Evolutionary conservation across 2,113 vertebrate genomes (phyloP), one percentile per base, ranked within the genome.

Genomic region (Saccopteryx leptura): DNA sequence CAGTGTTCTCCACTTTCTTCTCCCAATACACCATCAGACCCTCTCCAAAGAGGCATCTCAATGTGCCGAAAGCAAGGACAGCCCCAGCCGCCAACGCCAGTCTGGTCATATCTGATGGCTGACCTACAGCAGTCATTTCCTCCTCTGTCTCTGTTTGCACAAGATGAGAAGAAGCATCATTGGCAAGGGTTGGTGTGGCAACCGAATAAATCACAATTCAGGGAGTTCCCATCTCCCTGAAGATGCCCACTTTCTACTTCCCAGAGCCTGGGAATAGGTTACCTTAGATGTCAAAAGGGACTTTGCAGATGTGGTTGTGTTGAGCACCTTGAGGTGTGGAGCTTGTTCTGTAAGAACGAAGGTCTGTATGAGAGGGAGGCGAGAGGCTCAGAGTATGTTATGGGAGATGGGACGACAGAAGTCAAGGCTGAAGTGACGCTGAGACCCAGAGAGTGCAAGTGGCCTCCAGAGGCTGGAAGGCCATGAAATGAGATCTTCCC

Each of bases 341-440:
- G 31, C 13, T 68, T 19, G 24, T 48, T 61, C 54, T 71, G 4
- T 48, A n/a, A 46, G 23, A 50, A 28, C 19, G 48, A 56, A 14
- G 6, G 54, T 9, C 63, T 63, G 68, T 65, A 11, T 1, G 39
- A 66, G 68, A 58, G 26, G 23, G 10, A 33, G 4, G 39, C 28
- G 58, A 28, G 63, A 88, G 72, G 21, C 1, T 33, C 60, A 23
- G 58, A 48, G 24, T 28, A 3, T 21, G 5, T 4, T 7, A 21
- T 0, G 4, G 54, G 9, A 52, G 15, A 23, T 18, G 1, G 54
- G 72, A 39, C 6, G 6, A 0, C 0, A 19, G 33, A 5, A 65
- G 61, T 56, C 33, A 52, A 88, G n/a, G 39, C 0, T 48, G 50
- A 52, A 18, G 0, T 4, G 4, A 68, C 2, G 31, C 54, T 17